Evolutionary conservation across 2,113 vertebrate genomes (phyloP), one percentile per base, ranked within the genome.

Genomic region (Labeo catla): DNA sequence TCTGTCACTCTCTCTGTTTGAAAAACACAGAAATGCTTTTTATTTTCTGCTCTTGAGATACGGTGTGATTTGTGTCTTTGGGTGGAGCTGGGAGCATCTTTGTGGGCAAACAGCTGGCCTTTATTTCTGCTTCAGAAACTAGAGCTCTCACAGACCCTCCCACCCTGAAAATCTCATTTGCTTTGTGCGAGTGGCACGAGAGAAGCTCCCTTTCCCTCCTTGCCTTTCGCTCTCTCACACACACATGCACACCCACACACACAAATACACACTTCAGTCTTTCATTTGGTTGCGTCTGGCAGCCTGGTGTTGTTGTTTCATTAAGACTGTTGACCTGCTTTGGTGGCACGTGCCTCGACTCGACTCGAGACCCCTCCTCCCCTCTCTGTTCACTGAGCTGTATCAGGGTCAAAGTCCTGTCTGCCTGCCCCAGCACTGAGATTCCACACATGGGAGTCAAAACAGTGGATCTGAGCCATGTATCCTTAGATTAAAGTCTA

Each of bases 291-390:
- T 91, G 72, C 89, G 87, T 93, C 90, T 93, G 83, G 59, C 80
- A 49, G 81, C 84, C 43, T 70, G 79, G 78, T 82, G 9, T 83
- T 36, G 73, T 49, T 84, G n/a, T 84, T 65, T 89, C 83, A 88
- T 89, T 89, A 86, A 88, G 90, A 89, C 85, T 88, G 91, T 90
- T 94, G 92, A 93, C 93, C 93, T 91, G 89, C 88, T 91, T 94
- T 92, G 36, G 63, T 45, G 72, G 89, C 92, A 93, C 89, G 90
- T 94, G 92, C 88, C 81, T 8, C 79, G 86, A 76, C 86, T 52
- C 23, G 79, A 73, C 52, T 54, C 80, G 80, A 83, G 59, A 45
- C 86, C 47, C 47, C 10, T 16, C 79, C 84, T 54, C 88, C 88
- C 83, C 87, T 16, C 87, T 83, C 54, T 61, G 65, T 70, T 86